Evolutionary conservation across 2,797 vertebrate genomes (phyloP).

Genomic region (Artibeus lituratus): DNA sequence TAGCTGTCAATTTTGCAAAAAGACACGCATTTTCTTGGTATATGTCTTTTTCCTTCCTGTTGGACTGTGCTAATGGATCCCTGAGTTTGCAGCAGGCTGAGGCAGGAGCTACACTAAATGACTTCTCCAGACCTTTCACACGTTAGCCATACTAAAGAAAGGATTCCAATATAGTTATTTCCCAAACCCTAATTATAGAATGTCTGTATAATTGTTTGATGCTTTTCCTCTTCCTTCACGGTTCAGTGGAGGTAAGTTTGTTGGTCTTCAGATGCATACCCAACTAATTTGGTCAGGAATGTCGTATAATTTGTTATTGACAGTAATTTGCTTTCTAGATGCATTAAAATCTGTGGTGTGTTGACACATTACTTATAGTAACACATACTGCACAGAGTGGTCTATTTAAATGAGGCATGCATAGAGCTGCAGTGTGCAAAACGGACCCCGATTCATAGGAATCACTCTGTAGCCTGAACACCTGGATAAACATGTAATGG

Average conservation of each 20-base stretch:
- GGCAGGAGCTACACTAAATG: slow-evolving; percentile 19
- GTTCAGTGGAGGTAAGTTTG: slow-evolving; percentile 48
- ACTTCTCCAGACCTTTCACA: slow-evolving; percentile 48
- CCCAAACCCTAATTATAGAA: slow-evolving; percentile 40
- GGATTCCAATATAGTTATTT: slow-evolving; percentile 23
- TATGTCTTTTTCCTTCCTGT: slow-evolving; percentile 48
- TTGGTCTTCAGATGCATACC: slow-evolving; percentile 56
- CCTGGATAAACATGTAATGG: background rate
- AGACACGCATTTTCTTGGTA: slow-evolving; percentile 44
- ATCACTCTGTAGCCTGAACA: background rate
- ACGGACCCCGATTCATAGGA: background rate
- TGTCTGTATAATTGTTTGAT: background rate
- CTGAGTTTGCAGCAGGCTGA: slow-evolving; percentile 34
- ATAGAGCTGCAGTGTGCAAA: background rate
- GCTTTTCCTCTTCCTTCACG: slow-evolving; percentile 28
- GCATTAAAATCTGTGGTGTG: slow-evolving; percentile 50
- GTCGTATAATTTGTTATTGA: slow-evolving; percentile 19
- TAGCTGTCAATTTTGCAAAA: slow-evolving; percentile 59
- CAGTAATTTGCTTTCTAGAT: slow-evolving; percentile 55
- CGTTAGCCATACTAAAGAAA: background rate
- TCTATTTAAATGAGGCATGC: background rate
- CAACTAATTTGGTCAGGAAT: slow-evolving; percentile 55
- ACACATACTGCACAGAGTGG: background rate
- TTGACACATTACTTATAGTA: slow-evolving; percentile 7
- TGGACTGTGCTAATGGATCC: slow-evolving; percentile 50